Evolutionary conservation across 1,140 invertebrate species (phyloP).

Genomic region (Stegodyphus dumicola): DNA sequence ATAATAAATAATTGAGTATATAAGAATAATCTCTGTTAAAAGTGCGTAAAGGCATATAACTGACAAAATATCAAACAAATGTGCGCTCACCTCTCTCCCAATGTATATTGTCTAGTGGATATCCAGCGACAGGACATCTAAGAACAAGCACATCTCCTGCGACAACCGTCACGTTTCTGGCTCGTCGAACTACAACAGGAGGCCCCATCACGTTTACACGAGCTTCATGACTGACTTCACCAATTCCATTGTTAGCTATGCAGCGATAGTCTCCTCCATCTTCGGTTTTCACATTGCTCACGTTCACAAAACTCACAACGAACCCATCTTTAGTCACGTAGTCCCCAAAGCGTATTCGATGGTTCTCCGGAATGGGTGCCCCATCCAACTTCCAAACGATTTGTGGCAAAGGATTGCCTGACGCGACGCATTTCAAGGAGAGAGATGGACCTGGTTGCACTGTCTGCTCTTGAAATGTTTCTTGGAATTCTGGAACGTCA

Average conservation of each 20-base stretch:
- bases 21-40: too few species aligned
- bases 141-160: conserved; percentile 68
- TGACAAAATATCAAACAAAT: too few species aligned
- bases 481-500: conserved; percentile 82
- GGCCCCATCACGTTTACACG: conserved; percentile 66
- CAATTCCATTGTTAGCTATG: conserved; percentile 68
- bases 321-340: conserved; percentile 66
- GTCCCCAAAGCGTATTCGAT: conserved; percentile 65
- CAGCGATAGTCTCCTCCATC: conserved; percentile 70
- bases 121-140: conserved; percentile 65
- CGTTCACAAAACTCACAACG: conserved; percentile 70
- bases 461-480: conserved; percentile 86
- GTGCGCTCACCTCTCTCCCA: conserved; percentile 70
- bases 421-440: conserved; percentile 85
- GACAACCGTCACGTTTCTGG: conserved; percentile 69
- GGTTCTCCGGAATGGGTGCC: conserved; percentile 66
- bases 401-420: conserved; percentile 81
- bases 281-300: conserved; percentile 67
- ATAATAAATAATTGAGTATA: too few species aligned
- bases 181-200: conserved; percentile 68
- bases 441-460: conserved; percentile 83
- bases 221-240: conserved; percentile 65
- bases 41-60: too few species aligned
- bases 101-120: conserved; percentile 67
- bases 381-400: conserved; percentile 71